Percentiles rank a stretch among this genome's conserved stretches.
phyloP scores from a whole-genome alignment of 2,113 vertebrate genomes.

The Grammomys surdaster region DNA sequence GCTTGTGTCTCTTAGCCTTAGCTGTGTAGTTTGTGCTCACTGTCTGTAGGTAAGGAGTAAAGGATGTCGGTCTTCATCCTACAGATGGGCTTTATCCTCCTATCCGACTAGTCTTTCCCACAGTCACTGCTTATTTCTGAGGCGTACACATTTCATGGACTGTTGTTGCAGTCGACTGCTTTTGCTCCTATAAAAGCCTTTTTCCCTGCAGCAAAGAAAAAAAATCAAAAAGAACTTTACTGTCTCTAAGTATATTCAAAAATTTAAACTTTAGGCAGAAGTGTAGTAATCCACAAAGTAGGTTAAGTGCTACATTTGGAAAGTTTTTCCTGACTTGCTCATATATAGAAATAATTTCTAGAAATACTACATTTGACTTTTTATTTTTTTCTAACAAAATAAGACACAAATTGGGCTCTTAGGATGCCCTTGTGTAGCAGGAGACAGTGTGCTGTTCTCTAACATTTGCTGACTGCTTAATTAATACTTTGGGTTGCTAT shows the following conservation, averaged over 20 bases:
- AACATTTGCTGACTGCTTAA: slow-evolving; percentile 60
- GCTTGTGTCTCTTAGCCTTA: not conserved
- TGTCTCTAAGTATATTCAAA: slow-evolving; percentile 31
- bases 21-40: not conserved
- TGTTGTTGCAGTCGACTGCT: slow-evolving; percentile 17
- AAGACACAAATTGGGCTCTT: slow-evolving; percentile 29
- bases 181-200: slow-evolving; percentile 64
- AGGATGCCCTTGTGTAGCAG: slow-evolving; percentile 18
- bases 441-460: slow-evolving; percentile 50
- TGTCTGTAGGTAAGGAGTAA: not conserved
- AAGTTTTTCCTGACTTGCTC: slow-evolving; percentile 19
- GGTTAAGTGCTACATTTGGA: slow-evolving; percentile 46
- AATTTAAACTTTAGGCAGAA: slow-evolving; percentile 49
- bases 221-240: slow-evolving; percentile 14
- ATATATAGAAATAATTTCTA: slow-evolving; percentile 62
- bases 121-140: slow-evolving; percentile 41
- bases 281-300: not conserved
- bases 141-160: slow-evolving; percentile 2
- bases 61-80: not conserved
- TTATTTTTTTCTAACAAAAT: slow-evolving; percentile 56
- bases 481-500: slow-evolving; percentile 73
- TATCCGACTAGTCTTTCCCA: slow-evolving; percentile 12
- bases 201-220: slow-evolving; percentile 28
- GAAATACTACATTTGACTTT: slow-evolving; percentile 47
- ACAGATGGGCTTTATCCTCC: not conserved